Evolutionary conservation across 2,888 invertebrate species (phyloP).

Genomic region (Orthosia gracilis): DNA sequence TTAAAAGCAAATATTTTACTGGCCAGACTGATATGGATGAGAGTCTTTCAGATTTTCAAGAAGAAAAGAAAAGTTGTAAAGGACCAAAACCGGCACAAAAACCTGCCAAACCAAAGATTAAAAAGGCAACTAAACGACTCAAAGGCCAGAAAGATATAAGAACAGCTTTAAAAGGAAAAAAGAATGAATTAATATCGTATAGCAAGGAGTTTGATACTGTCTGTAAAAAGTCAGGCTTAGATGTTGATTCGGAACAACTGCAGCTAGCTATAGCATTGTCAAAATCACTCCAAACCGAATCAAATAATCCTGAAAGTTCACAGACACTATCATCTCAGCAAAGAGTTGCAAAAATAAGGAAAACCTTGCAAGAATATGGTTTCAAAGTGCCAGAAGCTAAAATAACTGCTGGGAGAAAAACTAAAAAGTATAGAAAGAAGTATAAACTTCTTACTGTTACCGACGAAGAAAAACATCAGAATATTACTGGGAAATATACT

Average conservation of each 20-base stretch:
- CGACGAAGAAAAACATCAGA: conserved; percentile 79
- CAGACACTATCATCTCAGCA: conserved; percentile 73
- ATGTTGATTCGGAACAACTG: conserved; percentile 92
- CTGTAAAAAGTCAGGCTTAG: conserved; percentile 85
- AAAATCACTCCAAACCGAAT: conserved; percentile 85
- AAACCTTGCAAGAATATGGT: conserved; percentile 92
- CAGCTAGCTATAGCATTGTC: conserved; percentile 93
- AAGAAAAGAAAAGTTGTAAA: conserved; percentile 75
- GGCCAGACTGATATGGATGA: conserved; percentile 82
- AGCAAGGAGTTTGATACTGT: conserved; percentile 85
- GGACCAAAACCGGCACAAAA: conserved; percentile 76
- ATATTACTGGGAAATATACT: conserved; percentile 80
- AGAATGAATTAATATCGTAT: conserved; percentile 83
- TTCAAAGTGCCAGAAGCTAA: conserved; percentile 87
- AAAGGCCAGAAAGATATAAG: conserved; percentile 86
- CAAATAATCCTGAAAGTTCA: conserved; percentile 48
- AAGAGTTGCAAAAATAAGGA: conserved; percentile 83
- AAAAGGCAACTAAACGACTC: conserved; percentile 72
- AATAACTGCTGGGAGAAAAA: conserved; percentile 68
- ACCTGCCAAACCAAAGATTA: conserved; percentile 67
- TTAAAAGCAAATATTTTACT: conserved; percentile 84
- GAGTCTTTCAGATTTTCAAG: conserved; percentile 84
- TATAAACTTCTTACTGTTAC: conserved; percentile 79
- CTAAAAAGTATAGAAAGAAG: conserved; percentile 73
- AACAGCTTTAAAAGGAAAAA: conserved; percentile 78